A percentile compares a stretch with the other conserved stretches of the same genome.
Conservation (phyloP, 2,797 vertebrate species). For the Salmo trutta region DNA sequence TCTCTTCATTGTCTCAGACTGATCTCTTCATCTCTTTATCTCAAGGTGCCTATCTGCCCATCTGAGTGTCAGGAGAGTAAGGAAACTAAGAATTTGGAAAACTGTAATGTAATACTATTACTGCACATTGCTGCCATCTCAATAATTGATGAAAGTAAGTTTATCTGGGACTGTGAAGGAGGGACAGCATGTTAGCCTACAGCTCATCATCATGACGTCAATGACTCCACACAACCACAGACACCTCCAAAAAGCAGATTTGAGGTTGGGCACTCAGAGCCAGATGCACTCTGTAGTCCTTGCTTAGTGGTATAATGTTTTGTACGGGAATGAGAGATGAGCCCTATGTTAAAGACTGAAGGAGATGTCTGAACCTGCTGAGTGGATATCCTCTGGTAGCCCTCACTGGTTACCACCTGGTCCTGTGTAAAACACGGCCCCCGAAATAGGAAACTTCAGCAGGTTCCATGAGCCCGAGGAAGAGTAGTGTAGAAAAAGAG, state of each 20-base stretch:
- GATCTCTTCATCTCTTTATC: conserved; percentile 23
- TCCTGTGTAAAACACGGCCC: neutral
- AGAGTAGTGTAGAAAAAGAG: neutral
- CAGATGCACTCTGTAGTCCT: too few species aligned
- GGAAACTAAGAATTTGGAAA: neutral
- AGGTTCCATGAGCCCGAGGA: neutral
- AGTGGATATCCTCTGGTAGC: neutral
- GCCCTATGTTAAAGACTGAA: too few species aligned
- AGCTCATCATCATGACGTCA: neutral
- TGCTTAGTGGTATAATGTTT: too few species aligned
- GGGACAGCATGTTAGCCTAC: neutral
- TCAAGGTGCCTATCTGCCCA: neutral
- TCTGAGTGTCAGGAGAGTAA: neutral
- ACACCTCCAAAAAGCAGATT: neutral
- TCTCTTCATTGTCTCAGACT: conserved; percentile 28
- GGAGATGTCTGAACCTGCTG: neutral
- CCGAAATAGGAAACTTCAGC: neutral
- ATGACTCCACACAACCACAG: neutral
- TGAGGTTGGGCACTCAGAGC: too few species aligned
- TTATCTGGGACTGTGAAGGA: neutral
- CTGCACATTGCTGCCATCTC: neutral
- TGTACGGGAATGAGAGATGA: too few species aligned
- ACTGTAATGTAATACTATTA: neutral
- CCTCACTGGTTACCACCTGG: neutral
- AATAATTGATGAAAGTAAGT: neutral